Conservation (phyloP, 1,140 invertebrate species). For the Triops longicaudatus region DNA sequence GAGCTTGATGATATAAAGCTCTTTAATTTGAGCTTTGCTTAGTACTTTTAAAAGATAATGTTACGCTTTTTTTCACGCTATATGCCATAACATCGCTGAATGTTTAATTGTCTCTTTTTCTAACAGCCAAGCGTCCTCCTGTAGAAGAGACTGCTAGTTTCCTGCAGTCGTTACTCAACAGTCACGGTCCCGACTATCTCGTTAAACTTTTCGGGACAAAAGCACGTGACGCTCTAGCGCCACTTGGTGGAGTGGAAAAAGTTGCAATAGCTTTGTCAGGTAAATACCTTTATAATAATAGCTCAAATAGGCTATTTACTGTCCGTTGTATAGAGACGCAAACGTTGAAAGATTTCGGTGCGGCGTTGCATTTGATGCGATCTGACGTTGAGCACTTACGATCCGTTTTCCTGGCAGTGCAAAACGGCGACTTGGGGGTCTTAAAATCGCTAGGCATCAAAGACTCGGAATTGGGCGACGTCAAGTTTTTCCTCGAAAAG, state of each 20-base stretch:
- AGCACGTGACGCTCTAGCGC: slow-evolving; percentile 77
- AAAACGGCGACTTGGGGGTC: slow-evolving; percentile 87
- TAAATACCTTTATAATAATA: slow-evolving; percentile 39
- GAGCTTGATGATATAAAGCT: too few species aligned
- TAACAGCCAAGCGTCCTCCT: slow-evolving; percentile 83
- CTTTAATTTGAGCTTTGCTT: neutral
- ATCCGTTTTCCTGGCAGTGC: slow-evolving; percentile 91
- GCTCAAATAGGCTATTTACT: too few species aligned
- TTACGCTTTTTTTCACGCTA: neutral
- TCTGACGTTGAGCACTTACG: slow-evolving; percentile 83
- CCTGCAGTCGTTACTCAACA: slow-evolving; percentile 79
- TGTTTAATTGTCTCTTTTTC: neutral
- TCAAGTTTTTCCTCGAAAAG: slow-evolving; percentile 94
- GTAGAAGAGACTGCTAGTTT: slow-evolving; percentile 93
- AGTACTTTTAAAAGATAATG: neutral
- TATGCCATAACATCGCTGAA: neutral
- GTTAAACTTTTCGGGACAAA: slow-evolving; percentile 92
- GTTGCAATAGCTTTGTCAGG: slow-evolving; percentile 90
- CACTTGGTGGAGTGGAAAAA: slow-evolving; percentile 83
- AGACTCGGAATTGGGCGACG: slow-evolving; percentile 90
- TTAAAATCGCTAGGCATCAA: slow-evolving; percentile 88
- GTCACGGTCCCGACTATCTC: slow-evolving; percentile 90
- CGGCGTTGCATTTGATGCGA: slow-evolving; percentile 72
- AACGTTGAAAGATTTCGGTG: slow-evolving; percentile 88
- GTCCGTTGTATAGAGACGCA: slow-evolving; percentile 66